These are phyloP conservation scores for Rhabdomys dilectus DNA, from an alignment of 2,113 vertebrate species.

Conservation along the genomic window DNA sequence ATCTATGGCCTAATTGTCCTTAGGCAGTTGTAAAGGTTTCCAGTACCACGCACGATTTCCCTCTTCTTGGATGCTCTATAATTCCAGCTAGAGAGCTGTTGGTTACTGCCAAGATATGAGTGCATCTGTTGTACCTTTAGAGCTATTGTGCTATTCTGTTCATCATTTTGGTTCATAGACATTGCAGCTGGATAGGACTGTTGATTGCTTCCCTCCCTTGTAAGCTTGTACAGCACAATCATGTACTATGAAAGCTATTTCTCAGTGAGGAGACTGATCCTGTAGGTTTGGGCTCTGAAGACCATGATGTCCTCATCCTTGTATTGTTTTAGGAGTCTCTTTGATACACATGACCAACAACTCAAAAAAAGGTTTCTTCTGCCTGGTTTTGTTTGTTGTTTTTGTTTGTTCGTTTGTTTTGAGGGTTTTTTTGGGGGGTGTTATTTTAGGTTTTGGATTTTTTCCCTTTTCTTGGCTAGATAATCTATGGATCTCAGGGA, in stretches of 20 bases:
- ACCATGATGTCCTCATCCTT: neutral
- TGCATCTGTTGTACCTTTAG: neutral
- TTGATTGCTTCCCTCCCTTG: neutral
- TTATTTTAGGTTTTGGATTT: neutral
- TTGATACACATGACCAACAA: neutral
- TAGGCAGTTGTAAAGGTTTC: neutral
- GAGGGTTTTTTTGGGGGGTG: too few species aligned
- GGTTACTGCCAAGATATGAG: neutral
- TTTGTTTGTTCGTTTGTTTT: neutral
- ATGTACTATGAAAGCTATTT: neutral
- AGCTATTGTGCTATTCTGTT: neutral
- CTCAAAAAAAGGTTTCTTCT: neutral
- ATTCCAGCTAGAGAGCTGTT: neutral
- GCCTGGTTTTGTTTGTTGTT: neutral
- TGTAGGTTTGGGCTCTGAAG: neutral
- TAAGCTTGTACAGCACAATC: neutral
- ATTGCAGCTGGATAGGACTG: neutral
- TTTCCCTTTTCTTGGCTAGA: neutral
- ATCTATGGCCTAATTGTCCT: neutral
- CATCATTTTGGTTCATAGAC: neutral
- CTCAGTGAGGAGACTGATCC: neutral
- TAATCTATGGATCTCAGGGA: neutral
- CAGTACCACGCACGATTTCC: neutral
- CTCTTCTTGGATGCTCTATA: neutral
- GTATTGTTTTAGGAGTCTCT: neutral